Conservation (phyloP, 2,113 vertebrate genomes). For the Limanda limanda region DNA sequence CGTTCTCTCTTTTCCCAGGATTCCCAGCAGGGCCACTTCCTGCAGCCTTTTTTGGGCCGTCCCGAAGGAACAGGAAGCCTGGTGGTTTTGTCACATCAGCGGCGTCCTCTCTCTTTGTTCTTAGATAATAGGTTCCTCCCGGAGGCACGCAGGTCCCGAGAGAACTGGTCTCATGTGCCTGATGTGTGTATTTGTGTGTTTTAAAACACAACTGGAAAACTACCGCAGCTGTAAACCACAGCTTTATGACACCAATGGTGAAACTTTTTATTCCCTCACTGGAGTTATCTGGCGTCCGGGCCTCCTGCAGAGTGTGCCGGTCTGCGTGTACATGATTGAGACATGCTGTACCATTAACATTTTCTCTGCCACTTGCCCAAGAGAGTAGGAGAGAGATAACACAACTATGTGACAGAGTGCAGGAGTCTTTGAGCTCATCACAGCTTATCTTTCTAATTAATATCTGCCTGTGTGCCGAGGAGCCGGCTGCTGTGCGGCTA, state of each 20-base stretch:
- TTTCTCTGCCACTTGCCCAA: slow-evolving; percentile 43
- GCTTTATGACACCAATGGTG: slow-evolving; percentile 24
- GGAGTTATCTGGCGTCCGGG: slow-evolving; percentile 13
- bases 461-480: slow-evolving; percentile 75
- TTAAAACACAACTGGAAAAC: slow-evolving; percentile 27
- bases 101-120: slow-evolving; percentile 49
- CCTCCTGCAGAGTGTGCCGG: slow-evolving; percentile 4
- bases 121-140: slow-evolving; percentile 55
- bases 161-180: slow-evolving; percentile 29
- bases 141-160: slow-evolving; percentile 14
- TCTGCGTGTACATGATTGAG: slow-evolving; percentile 38
- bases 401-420: slow-evolving; percentile 59
- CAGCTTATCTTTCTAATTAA: slow-evolving; percentile 84
- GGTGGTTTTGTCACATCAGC: slow-evolving; percentile 49
- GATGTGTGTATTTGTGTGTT: slow-evolving; percentile 15
- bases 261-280: slow-evolving; percentile 23
- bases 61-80: slow-evolving; percentile 60
- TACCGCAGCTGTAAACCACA: slow-evolving; percentile 17
- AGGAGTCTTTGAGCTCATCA: slow-evolving; percentile 73
- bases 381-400: slow-evolving; percentile 62
- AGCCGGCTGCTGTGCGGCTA: slow-evolving; percentile 75
- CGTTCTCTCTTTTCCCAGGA: slow-evolving; percentile 55
- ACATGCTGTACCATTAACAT: slow-evolving; percentile 30
- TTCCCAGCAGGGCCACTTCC: slow-evolving; percentile 65
- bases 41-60: slow-evolving; percentile 50